Percentiles rank a stretch among this genome's conserved stretches.
Evolutionary conservation across 2,888 invertebrate genomes (phyloP).

Genomic region (Baronia brevicornis): DNA sequence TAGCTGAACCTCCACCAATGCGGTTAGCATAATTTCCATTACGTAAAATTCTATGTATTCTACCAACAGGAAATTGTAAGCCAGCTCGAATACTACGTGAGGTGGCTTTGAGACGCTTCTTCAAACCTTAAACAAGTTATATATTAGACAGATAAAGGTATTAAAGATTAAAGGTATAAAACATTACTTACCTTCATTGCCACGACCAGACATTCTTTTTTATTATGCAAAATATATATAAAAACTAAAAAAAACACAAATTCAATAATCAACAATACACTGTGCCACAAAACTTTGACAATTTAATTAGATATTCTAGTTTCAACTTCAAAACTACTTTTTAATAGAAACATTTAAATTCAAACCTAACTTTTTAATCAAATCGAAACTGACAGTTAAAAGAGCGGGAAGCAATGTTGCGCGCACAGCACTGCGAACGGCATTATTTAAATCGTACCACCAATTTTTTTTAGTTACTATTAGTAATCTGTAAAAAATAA

Average conservation of each 20-base stretch:
- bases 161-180: neutral
- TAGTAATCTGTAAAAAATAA: too few species aligned
- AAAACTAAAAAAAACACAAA: too few species aligned
- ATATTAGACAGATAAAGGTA: neutral
- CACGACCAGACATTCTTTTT: slow-evolving; percentile 12
- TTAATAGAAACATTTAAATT: too few species aligned
- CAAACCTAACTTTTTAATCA: too few species aligned
- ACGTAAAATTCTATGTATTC: slow-evolving; percentile 75
- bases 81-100: slow-evolving; percentile 74
- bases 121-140: slow-evolving; percentile 12
- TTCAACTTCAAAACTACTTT: too few species aligned
- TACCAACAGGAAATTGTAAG: slow-evolving; percentile 76
- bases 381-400: slow-evolving; percentile 5
- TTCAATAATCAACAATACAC: too few species aligned
- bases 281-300: too few species aligned
- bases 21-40: slow-evolving; percentile 79
- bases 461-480: too few species aligned
- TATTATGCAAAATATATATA: neutral
- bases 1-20: slow-evolving; percentile 71
- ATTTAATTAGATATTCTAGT: too few species aligned
- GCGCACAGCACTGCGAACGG: too few species aligned
- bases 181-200: slow-evolving; percentile 6
- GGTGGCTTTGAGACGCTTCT: slow-evolving; percentile 49
- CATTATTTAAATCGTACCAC: too few species aligned
- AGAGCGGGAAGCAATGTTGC: slow-evolving; percentile 3